Base-by-base conservation (phyloP, 2,888 invertebrate genomes). In the Mechanitis messenoides region DNA sequence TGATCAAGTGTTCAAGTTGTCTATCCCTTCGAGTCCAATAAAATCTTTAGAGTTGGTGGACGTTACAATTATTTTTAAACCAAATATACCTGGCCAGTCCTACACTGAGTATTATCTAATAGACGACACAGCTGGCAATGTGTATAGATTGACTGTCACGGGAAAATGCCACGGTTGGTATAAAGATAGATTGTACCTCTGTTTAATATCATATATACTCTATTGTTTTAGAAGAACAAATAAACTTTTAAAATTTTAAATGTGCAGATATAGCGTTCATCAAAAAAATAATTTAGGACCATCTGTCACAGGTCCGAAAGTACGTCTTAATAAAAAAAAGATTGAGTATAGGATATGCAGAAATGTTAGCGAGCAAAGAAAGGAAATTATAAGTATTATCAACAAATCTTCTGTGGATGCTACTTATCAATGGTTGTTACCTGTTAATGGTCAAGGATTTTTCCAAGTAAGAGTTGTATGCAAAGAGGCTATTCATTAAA, bases 381-480 rank as follows among this genome's bases (percentile, higher is more conserved):
- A 76, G 59, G 84, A 81, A 66, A 66, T 68, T 1, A 74, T 89
- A 45, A 77, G 79, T 46, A 81, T 90, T 7, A 68, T 82, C 0
- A 90, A 90, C 66, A 80, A 75, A 60, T 85, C 90, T 1, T 64
- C 76, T 31, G 75, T 87, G 9, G 88, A 87, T 53, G 84, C 87
- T 1, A 85, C 84, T n/a, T 90, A 87, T 66, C 89, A 88, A 60
- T 90, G 90, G 90, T 74, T 88, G 45, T 66, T 88, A 63, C 87
- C 90, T 7, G 58, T 73, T 3, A 72, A 76, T 55, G 89, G 86
- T 2, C 84, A 84, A 62, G 88, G 87, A 33, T 77, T 78, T 69
- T 88, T 90, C 69, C 88, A 89, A 76, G 90, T 89, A 76, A 64
- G 58, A 53, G 28, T 31, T 55, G 33, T 20, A 20, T 20, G 20